Percentiles rank a stretch among this genome's conserved stretches.
phyloP scores from a whole-genome alignment of 2,113 vertebrate genomes.

The Pseudorhombus dupliciocellatus region DNA sequence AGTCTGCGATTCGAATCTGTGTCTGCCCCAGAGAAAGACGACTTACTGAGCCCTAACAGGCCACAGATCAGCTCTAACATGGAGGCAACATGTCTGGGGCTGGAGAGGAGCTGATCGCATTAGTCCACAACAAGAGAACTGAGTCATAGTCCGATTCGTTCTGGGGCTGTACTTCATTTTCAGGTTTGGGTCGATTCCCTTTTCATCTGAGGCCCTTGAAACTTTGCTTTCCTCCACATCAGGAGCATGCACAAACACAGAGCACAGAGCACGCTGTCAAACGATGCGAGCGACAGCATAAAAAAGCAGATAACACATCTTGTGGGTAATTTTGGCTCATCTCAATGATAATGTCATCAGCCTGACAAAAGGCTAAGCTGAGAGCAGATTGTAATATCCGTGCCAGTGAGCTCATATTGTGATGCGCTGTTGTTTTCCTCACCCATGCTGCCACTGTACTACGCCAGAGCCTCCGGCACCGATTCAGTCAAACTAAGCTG shows the following conservation, averaged over 20 bases:
- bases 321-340: background rate
- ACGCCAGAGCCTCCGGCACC: constrained; percentile 11
- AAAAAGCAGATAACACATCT: background rate
- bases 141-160: too few species aligned
- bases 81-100: too few species aligned
- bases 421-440: constrained; percentile 2
- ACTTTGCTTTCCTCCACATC: too few species aligned
- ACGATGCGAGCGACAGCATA: background rate
- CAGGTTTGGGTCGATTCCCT: too few species aligned
- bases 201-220: too few species aligned
- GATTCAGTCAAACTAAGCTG: constrained; percentile 34
- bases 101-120: too few species aligned
- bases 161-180: too few species aligned
- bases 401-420: constrained; percentile 14
- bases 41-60: too few species aligned
- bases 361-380: background rate
- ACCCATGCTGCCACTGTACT: background rate
- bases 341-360: background rate
- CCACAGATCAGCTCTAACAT: too few species aligned
- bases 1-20: too few species aligned
- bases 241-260: background rate
- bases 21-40: too few species aligned
- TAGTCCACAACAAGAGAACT: too few species aligned
- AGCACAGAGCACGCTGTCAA: background rate
- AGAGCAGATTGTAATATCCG: constrained; percentile 3